These are phyloP conservation scores for Xyrauchen texanus DNA, from an alignment of 2,113 vertebrate species.

Conservation along the genomic window DNA sequence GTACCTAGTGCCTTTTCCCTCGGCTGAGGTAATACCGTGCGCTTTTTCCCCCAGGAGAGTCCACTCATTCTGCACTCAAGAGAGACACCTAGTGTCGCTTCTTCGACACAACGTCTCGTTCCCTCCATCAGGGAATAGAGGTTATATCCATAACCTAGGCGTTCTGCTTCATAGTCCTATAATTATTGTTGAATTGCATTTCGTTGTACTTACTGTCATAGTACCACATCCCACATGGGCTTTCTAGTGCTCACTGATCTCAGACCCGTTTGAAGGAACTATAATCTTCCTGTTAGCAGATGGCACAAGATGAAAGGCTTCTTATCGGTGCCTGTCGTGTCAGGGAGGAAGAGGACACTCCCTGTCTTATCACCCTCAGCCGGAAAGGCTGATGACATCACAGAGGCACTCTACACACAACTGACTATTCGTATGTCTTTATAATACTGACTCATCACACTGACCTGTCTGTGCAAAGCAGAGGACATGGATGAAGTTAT, in stretches of 20 bases:
- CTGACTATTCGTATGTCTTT: too few relatives aligned
- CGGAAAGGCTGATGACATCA: constrained; percentile 61
- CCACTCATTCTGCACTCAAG: too few relatives aligned
- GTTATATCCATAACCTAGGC: too few relatives aligned
- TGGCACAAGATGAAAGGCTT: constrained; percentile 2
- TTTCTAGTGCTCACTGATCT: not conserved
- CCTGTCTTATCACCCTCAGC: constrained; percentile 67
- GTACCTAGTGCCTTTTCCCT: too few relatives aligned
- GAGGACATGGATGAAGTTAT: constrained; percentile 22
- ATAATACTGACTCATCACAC: constrained; percentile 30
- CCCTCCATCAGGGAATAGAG: too few relatives aligned
- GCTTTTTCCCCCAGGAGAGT: too few relatives aligned
- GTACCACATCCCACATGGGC: not conserved
- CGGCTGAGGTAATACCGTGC: too few relatives aligned
- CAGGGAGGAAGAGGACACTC: constrained; percentile 35
- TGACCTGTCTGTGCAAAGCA: constrained; percentile 32
- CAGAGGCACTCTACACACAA: not conserved
- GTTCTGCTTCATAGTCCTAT: constrained; percentile 14
- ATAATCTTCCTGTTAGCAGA: not conserved
- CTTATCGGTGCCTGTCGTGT: constrained; percentile 41
- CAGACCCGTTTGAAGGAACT: not conserved
- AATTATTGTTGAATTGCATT: constrained; percentile 26
- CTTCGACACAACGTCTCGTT: too few relatives aligned
- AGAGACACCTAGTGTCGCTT: too few relatives aligned
- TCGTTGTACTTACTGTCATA: not conserved